Conservation (phyloP, 2,113 vertebrate genomes). For the Oryzias woworae region DNA sequence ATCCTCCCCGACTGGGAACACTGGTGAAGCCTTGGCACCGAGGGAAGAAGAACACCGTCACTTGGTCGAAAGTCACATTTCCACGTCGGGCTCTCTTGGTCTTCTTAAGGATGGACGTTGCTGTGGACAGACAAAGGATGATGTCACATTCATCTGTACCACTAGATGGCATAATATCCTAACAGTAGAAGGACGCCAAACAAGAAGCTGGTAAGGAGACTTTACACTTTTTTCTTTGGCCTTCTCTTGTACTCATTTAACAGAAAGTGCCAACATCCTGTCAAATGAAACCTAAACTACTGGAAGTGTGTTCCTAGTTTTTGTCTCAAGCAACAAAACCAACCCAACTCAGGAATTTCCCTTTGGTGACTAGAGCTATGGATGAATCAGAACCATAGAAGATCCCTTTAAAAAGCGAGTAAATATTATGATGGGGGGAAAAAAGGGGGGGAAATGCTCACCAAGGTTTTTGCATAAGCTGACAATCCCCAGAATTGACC, state of each 20-base stretch:
- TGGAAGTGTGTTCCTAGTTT: slow-evolving; percentile 30
- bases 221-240: slow-evolving; percentile 52
- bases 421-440: no score
- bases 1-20: slow-evolving; percentile 93
- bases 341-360: slow-evolving; percentile 66
- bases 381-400: slow-evolving; percentile 44
- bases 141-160: slow-evolving; percentile 11
- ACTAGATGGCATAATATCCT: slow-evolving; percentile 53
- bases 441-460: slow-evolving; percentile 30
- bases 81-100: slow-evolving; percentile 79
- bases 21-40: slow-evolving; percentile 97
- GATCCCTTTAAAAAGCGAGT: slow-evolving; percentile 31
- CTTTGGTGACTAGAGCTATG: slow-evolving; percentile 31
- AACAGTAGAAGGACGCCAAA: neutral
- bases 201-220: slow-evolving; percentile 24
- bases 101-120: slow-evolving; percentile 90
- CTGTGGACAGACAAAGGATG: slow-evolving; percentile 62
- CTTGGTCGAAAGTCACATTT: slow-evolving; percentile 88
- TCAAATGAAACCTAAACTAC: slow-evolving; percentile 55
- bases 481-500: slow-evolving; percentile 41
- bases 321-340: slow-evolving; percentile 28
- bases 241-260: slow-evolving; percentile 63
- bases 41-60: slow-evolving; percentile 94
- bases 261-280: slow-evolving; percentile 56
- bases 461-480: slow-evolving; percentile 21